Evolutionary conservation across 2,113 vertebrate species (phyloP), one percentile per base, ranked within the genome.

Genomic region (Nyctereutes procyonoides): DNA sequence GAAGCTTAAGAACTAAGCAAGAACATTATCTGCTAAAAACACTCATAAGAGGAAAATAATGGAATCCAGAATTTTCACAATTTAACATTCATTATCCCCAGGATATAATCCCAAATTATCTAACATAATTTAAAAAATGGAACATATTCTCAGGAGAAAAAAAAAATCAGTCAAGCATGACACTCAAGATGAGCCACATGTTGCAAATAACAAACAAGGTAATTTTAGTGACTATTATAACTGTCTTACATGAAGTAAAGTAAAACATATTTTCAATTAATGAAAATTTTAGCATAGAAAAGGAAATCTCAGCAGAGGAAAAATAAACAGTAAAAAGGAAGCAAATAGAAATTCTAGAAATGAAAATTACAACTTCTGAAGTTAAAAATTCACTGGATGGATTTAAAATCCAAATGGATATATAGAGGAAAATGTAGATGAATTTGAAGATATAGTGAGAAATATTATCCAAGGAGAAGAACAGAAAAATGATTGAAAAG

Each of bases 331-430:
- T 62, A 62, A 84, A 48, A 43, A 55, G 22, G 10, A 58, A 88
- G 51, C 67, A 90, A 90, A 73, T 51, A 48, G 20, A 90, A 84
- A 88, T 96, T 80, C n/a, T 60, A 65, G 55, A 82, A 71, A 38
- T n/a, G 55, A 58, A 74, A 92, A 87, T 53, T 12, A 51, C 3
- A 65, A 65, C 14, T 82, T 81, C 35, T 94, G 65, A 96, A 88
- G 63, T 82, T 58, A 67, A 65, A 74, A 62, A 85, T 43, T 74
- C 15, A 80, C 1, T 43, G 5, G 10, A 73, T 53, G 17, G 53
- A 82, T 55, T 74, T 87, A 83, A 96, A 93, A 93, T 90, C 13
- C 60, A 90, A 85, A 62, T 38, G 19, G 17, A 58, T 90, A 62
- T 48, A 30, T 3, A 89, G 43, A 67, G 19, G 38, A 67, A 81